Evolutionary conservation across 2,888 invertebrate species (phyloP).

Genomic region (Agapostemon virescens): DNA sequence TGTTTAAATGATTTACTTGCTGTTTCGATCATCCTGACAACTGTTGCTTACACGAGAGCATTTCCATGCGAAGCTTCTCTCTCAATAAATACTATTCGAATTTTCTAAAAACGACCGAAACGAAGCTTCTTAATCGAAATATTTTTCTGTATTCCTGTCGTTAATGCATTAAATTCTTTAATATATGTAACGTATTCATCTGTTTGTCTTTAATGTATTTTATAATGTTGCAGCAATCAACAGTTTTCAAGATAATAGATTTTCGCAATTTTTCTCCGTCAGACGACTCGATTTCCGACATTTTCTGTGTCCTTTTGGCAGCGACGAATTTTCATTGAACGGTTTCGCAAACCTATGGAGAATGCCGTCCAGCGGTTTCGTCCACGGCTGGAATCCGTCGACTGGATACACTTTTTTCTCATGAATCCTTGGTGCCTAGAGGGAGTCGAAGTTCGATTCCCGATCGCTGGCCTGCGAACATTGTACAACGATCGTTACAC

Average conservation of each 20-base stretch:
- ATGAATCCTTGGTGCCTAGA: constrained; percentile 64
- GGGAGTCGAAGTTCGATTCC: constrained; percentile 79
- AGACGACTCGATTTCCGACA: constrained; percentile 19
- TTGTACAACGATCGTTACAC: neutral
- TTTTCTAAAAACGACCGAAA: constrained; percentile 22
- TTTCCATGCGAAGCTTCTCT: constrained; percentile 20
- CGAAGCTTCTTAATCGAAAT: constrained; percentile 18
- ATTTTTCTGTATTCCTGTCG: too few relatives aligned
- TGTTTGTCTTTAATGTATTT: neutral
- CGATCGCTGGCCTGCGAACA: constrained; percentile 76
- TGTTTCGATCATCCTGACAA: constrained; percentile 1
- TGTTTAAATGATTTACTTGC: neutral
- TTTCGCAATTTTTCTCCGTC: neutral
- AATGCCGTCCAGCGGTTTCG: constrained; percentile 68
- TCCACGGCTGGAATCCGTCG: constrained; percentile 49
- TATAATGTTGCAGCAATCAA: neutral
- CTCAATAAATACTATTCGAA: constrained; percentile 41
- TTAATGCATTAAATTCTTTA: too few relatives aligned
- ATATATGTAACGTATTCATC: too few relatives aligned
- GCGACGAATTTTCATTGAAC: constrained; percentile 65
- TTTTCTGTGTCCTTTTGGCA: constrained; percentile 64
- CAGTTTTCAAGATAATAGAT: constrained; percentile 10
- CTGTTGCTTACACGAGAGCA: neutral
- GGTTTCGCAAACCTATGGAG: constrained; percentile 43
- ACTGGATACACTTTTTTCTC: constrained; percentile 42